Percentiles rank a stretch among this genome's conserved stretches.
Evolutionary conservation across 2,888 invertebrate species (phyloP).

Genomic region (Eristalinus sepulchralis): DNA sequence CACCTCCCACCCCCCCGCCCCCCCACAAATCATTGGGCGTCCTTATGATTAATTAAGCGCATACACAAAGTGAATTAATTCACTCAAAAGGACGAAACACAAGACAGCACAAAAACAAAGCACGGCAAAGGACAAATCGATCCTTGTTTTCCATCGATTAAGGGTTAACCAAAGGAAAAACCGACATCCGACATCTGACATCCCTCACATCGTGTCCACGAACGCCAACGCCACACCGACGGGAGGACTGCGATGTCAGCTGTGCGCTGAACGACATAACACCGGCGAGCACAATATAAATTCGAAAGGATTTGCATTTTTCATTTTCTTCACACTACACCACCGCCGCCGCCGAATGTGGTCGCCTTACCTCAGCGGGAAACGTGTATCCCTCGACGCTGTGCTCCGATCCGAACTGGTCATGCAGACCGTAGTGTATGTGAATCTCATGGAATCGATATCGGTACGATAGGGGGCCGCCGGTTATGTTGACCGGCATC

Average conservation of each 20-base stretch:
- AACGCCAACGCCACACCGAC: not conserved
- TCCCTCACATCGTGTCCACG: not conserved
- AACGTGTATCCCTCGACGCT: slow-evolving; percentile 97
- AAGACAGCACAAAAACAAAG: not conserved
- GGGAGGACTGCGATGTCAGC: slow-evolving; percentile 1
- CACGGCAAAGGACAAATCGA: slow-evolving; percentile 41
- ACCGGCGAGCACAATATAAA: not conserved
- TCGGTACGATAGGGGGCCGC: slow-evolving; percentile 97
- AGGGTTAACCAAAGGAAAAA: not conserved
- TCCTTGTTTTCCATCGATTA: slow-evolving; percentile 48
- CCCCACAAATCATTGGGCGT: slow-evolving; percentile 32
- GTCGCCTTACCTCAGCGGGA: slow-evolving; percentile 94
- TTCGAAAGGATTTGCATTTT: slow-evolving; percentile 15
- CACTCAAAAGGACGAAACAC: not conserved
- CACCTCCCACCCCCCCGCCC: slow-evolving; percentile 11
- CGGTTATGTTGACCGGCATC: slow-evolving; percentile 92
- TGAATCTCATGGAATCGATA: slow-evolving; percentile 98
- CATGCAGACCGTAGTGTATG: slow-evolving; percentile 95
- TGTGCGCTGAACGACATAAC: not conserved
- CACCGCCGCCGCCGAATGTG: not conserved
- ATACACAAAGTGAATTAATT: slow-evolving; percentile 64
- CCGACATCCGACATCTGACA: not conserved
- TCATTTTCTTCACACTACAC: not conserved
- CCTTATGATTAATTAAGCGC: slow-evolving; percentile 66
- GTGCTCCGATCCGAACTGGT: slow-evolving; percentile 97